phyloP scores from a whole-genome alignment of 2,113 vertebrate genomes.

The Tachysurus vachellii region DNA sequence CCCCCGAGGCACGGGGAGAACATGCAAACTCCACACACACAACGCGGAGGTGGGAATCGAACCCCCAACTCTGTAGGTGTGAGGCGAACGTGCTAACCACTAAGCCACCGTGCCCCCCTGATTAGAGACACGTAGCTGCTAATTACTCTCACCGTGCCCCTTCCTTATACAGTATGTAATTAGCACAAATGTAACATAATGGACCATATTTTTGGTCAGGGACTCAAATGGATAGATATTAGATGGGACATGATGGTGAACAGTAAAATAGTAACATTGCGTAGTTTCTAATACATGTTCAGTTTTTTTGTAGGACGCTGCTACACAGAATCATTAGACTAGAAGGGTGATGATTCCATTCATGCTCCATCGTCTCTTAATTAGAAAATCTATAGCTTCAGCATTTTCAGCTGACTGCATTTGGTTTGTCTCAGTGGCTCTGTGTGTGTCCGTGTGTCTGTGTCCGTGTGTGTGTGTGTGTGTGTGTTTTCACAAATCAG shows the following conservation, averaged over 20 bases:
- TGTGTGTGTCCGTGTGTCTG: not conserved
- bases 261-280: not conserved
- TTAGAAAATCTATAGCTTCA: conserved; percentile 45
- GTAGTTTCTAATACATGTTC: not conserved
- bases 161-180: not conserved
- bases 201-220: not conserved
- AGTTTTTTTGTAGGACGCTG: conserved; percentile 3
- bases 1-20: too few species aligned
- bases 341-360: conserved; percentile 7
- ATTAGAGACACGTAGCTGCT: too few species aligned
- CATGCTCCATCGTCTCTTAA: conserved; percentile 46
- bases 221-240: not conserved
- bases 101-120: too few species aligned
- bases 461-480: not conserved
- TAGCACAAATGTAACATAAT: not conserved
- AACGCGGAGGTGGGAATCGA: too few species aligned
- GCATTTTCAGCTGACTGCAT: conserved; percentile 25
- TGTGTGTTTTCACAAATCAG: conserved; percentile 20
- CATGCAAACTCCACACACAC: too few species aligned
- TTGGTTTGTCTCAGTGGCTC: conserved; percentile 10
- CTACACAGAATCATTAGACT: not conserved
- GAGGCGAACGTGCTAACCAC: too few species aligned
- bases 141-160: too few species aligned
- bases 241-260: not conserved
- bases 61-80: too few species aligned